These are phyloP conservation scores for Sympetrum striolatum DNA, from an alignment of 2,888 invertebrate genomes.

Conservation along the genomic window DNA sequence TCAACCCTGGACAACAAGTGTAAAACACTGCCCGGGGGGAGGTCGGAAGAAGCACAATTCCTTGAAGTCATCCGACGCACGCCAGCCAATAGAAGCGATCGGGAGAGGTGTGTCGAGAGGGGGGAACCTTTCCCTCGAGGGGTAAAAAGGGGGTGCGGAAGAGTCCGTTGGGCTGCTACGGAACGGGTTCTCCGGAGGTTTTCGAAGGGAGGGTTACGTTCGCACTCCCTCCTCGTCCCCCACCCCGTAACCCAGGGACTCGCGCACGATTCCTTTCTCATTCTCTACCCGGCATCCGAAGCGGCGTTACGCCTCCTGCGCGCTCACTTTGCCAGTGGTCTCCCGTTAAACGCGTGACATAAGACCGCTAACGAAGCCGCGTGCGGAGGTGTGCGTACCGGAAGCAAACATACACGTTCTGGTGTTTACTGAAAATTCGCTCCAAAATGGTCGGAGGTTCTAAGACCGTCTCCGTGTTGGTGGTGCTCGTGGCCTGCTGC, in stretches of 20 bases:
- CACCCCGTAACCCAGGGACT: background rate
- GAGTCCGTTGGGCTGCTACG: slow-evolving; percentile 15
- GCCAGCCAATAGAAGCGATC: slow-evolving; percentile 30
- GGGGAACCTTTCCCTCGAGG: background rate
- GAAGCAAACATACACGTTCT: background rate
- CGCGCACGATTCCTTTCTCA: background rate
- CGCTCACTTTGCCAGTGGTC: slow-evolving; percentile 3
- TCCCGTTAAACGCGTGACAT: background rate
- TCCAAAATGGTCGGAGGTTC: background rate
- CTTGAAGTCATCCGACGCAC: slow-evolving; percentile 24
- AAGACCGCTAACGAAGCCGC: background rate
- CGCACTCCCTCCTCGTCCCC: background rate
- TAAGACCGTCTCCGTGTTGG: slow-evolving; percentile 1
- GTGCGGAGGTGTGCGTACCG: background rate
- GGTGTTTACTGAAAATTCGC: background rate
- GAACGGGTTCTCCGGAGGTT: slow-evolving; percentile 24
- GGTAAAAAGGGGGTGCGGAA: background rate
- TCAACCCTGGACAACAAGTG: background rate
- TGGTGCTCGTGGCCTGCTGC: slow-evolving; percentile 23
- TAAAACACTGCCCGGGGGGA: slow-evolving; percentile 30
- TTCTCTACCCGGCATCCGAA: slow-evolving; percentile 17
- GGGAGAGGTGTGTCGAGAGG: background rate
- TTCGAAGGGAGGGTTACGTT: background rate
- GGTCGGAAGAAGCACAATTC: slow-evolving; percentile 38
- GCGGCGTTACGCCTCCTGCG: background rate